Conservation (phyloP, 1,140 invertebrate genomes). For the Amyelois transitella region DNA sequence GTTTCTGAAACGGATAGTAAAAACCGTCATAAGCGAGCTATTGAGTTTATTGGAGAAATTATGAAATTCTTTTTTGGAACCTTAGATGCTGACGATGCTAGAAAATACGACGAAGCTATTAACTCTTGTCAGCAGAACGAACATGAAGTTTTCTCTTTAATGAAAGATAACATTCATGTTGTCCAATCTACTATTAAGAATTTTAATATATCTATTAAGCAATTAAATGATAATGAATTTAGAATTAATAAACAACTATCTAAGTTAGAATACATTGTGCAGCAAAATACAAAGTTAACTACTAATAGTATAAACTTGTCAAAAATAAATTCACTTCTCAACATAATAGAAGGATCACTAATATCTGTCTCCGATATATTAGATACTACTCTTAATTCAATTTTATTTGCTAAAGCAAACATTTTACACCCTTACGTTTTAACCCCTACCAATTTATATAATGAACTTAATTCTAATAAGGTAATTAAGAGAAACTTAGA, state of each 20-base stretch:
- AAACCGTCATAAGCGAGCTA: conserved; percentile 8
- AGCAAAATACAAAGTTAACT: conserved; percentile 6
- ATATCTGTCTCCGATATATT: conserved; percentile 15
- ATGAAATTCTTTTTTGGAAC: conserved; percentile 25
- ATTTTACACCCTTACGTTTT: conserved; percentile 21
- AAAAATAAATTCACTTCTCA: conserved; percentile 11
- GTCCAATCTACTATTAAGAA: conserved; percentile 16
- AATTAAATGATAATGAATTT: conserved; percentile 16
- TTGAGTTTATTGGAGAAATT: conserved; percentile 21
- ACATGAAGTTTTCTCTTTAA: conserved; percentile 8
- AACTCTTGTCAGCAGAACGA: conserved; percentile 11
- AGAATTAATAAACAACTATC: conserved; percentile 15
- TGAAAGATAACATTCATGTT: conserved; percentile 12
- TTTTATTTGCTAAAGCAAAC: background rate
- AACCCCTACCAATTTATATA: too few species aligned
- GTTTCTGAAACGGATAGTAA: background rate
- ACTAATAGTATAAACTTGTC: too few species aligned
- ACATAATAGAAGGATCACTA: conserved; percentile 21
- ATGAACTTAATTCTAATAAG: conserved; percentile 9
- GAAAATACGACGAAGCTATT: conserved; percentile 23
- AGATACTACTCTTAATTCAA: conserved; percentile 10
- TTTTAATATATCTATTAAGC: conserved; percentile 11
- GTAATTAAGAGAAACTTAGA: conserved; percentile 18
- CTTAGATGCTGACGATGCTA: conserved; percentile 18
- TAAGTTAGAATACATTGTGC: conserved; percentile 9